phyloP scores from a whole-genome alignment of 2,888 invertebrate species.

The Blomia tropicalis region DNA sequence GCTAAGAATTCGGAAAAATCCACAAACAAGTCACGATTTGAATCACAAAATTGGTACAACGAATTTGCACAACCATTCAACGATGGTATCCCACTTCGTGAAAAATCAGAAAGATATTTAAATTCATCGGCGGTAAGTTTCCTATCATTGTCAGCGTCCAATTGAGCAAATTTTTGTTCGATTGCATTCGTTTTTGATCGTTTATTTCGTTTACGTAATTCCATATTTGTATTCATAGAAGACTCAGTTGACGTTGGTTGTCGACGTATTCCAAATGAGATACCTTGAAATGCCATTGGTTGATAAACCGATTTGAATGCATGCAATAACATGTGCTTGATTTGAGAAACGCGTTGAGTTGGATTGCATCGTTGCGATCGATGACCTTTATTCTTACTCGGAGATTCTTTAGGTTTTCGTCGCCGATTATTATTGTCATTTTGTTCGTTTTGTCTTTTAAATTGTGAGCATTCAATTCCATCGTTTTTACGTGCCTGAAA shows the following conservation, averaged over 20 bases:
- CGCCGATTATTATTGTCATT: background rate
- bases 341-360: background rate
- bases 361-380: background rate
- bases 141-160: background rate
- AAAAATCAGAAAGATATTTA: background rate
- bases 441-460: no score
- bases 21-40: conserved; percentile 16
- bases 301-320: background rate
- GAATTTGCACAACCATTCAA: conserved; percentile 17
- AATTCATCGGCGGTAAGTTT: conserved; percentile 5
- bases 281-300: no score
- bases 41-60: conserved; percentile 19
- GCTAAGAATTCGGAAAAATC: background rate
- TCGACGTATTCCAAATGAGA: no score
- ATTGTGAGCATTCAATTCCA: no score
- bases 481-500: no score
- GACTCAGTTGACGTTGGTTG: background rate
- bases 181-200: background rate
- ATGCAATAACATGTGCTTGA: background rate
- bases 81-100: background rate
- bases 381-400: background rate
- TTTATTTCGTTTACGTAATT: background rate
- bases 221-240: background rate
- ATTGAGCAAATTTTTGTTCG: background rate
- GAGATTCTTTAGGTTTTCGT: conserved; percentile 1